Conservation (phyloP, 37 sponge, comb jelly and placozoan species). For the Dysidea cf. avara region DNA sequence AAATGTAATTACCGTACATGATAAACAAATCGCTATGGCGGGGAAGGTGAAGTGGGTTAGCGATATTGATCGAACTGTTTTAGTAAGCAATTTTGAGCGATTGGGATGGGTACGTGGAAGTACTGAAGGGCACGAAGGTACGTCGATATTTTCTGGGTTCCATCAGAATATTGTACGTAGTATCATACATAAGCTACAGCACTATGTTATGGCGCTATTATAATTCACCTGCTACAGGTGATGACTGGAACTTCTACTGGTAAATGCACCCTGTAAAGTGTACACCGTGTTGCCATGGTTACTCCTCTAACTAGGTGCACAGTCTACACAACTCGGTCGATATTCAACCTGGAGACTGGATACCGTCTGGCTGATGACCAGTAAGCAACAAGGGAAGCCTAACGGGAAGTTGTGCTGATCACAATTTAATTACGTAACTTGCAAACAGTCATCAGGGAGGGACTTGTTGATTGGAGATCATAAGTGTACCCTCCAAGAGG, state of each 20-base stretch:
- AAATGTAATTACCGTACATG: no score
- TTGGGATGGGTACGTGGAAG: constrained; percentile 89
- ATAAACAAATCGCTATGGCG: constrained; percentile 3
- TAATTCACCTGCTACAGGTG: constrained; percentile 46
- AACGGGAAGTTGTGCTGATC: not conserved
- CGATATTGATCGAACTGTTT: constrained; percentile 89
- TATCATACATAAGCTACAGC: no score
- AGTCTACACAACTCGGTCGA: constrained; percentile 77
- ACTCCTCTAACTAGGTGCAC: constrained; percentile 58
- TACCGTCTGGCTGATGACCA: constrained; percentile 91
- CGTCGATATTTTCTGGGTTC: no score
- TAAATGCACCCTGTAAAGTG: constrained; percentile 8
- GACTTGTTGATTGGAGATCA: not conserved
- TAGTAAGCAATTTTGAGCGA: constrained; percentile 88
- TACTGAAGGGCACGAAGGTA: constrained; percentile 39
- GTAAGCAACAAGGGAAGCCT: no score
- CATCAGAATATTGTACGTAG: no score
- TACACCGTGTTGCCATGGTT: not conserved
- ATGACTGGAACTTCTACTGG: constrained; percentile 99
- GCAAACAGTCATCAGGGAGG: not conserved
- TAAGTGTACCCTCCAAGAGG: no score
- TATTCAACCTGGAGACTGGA: constrained; percentile 92
- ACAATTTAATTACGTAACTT: not conserved
- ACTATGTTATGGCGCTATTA: no score
- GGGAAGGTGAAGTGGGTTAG: constrained; percentile 77